A percentile compares a stretch with the other conserved stretches of the same genome.
phyloP scores from a whole-genome alignment of 2,113 vertebrate species.

The Genyomyrus donnyi region DNA sequence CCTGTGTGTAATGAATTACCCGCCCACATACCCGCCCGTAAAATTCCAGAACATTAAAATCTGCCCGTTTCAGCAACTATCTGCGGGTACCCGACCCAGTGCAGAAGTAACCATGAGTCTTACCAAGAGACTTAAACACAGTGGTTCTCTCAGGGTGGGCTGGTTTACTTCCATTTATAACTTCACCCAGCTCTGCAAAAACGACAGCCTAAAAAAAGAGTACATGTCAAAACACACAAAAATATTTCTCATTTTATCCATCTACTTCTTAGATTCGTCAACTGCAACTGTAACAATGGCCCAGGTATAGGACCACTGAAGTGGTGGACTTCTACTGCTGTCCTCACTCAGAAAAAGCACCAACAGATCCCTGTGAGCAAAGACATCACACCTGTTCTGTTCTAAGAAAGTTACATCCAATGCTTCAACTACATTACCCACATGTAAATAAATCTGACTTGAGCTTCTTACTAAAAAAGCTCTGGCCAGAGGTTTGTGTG shows the following conservation, averaged over 20 bases:
- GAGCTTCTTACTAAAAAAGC: neutral
- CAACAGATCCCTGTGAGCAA: neutral
- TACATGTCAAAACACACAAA: neutral
- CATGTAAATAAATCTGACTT: neutral
- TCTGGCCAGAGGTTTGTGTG: neutral
- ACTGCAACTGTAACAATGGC: neutral
- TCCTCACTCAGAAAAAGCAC: neutral
- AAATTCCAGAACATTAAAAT: too few relatives aligned
- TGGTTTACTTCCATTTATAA: conserved; percentile 73
- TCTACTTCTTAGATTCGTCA: neutral
- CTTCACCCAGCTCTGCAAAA: conserved; percentile 88
- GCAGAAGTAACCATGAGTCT: conserved; percentile 30
- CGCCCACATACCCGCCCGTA: too few relatives aligned
- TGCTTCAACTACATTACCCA: neutral
- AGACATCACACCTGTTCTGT: neutral
- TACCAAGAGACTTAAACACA: conserved; percentile 92
- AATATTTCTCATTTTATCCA: neutral
- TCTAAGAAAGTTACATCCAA: neutral
- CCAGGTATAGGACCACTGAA: neutral
- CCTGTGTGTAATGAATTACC: too few relatives aligned
- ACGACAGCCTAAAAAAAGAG: conserved; percentile 66
- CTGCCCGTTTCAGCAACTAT: too few relatives aligned
- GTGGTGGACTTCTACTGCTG: neutral
- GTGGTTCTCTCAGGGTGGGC: conserved; percentile 80
- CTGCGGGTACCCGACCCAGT: too few relatives aligned